These are phyloP conservation scores for Acestrorhynchus altus DNA, from an alignment of 2,797 vertebrate species.

Conservation along the genomic window DNA sequence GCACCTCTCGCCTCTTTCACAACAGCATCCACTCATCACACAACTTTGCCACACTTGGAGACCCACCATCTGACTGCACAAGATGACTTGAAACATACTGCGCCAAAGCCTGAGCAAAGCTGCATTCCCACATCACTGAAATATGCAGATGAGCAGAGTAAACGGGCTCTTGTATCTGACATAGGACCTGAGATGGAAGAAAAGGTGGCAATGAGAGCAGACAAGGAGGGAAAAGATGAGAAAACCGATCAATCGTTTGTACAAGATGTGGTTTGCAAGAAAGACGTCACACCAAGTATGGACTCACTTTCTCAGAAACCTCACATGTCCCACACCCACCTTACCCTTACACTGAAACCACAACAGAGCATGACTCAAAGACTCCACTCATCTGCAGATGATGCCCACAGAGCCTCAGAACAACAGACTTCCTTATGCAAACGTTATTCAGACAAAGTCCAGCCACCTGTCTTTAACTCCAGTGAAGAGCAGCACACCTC, in stretches of 20 bases:
- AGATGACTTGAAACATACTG: constrained; percentile 51
- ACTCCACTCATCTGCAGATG: constrained; percentile 18
- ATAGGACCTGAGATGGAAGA: neutral
- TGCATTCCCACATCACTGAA: constrained; percentile 53
- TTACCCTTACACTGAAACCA: constrained; percentile 79
- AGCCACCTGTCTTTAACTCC: constrained; percentile 52
- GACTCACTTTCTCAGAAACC: constrained; percentile 61
- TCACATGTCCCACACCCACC: constrained; percentile 77
- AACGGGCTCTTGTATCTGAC: neutral
- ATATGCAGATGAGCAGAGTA: constrained; percentile 16
- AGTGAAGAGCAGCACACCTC: constrained; percentile 60
- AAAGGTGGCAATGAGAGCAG: neutral
- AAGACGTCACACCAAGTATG: constrained; percentile 27
- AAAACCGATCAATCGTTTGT: constrained; percentile 3
- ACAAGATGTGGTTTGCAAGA: constrained; percentile 26
- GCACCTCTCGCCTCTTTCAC: constrained; percentile 75
- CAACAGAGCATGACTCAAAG: constrained; percentile 2
- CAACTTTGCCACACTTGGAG: constrained; percentile 61
- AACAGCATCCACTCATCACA: constrained; percentile 73
- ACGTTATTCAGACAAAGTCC: constrained; percentile 32
- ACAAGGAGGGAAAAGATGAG: constrained; percentile 7
- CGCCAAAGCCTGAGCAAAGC: neutral
- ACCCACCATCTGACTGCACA: constrained; percentile 43
- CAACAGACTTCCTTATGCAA: neutral
- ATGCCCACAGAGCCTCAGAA: neutral